Evolutionary conservation across 2,797 vertebrate genomes (phyloP).

Genomic region (Phoebastria nigripes): DNA sequence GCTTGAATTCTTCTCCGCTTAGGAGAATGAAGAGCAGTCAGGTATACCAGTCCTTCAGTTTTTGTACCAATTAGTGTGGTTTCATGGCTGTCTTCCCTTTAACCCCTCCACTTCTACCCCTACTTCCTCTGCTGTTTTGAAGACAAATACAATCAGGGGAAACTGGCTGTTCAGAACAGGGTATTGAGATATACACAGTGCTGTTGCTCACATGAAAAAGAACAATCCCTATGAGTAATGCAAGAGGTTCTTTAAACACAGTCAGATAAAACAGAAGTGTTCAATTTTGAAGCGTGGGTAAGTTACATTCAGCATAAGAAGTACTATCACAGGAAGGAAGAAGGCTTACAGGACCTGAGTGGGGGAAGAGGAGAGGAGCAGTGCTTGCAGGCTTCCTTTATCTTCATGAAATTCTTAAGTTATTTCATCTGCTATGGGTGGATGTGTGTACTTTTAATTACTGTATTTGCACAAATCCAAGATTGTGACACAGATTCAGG

Average conservation of each 20-base stretch:
- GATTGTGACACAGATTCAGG: not conserved
- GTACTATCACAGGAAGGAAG: not conserved
- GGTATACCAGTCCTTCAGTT: not conserved
- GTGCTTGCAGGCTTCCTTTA: not conserved
- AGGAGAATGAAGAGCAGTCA: not conserved
- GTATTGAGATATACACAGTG: not conserved
- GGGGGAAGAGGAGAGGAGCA: not conserved
- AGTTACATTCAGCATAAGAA: not conserved
- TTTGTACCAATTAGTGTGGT: not conserved
- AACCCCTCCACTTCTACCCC: not conserved
- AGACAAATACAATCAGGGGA: not conserved
- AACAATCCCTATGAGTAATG: not conserved
- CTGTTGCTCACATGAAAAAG: not conserved
- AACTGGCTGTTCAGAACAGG: not conserved
- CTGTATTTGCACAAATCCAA: not conserved
- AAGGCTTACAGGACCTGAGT: not conserved
- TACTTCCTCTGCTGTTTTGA: not conserved
- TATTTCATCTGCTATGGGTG: not conserved
- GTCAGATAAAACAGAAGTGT: not conserved
- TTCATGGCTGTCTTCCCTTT: not conserved
- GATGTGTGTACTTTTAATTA: not conserved
- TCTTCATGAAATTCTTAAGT: not conserved
- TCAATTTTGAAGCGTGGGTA: not conserved
- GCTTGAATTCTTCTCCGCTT: not conserved
- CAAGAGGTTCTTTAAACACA: not conserved